Percentiles rank a stretch among this genome's conserved stretches.
Conservation (phyloP, 2,113 vertebrate species). For the Calidris pugnax region DNA sequence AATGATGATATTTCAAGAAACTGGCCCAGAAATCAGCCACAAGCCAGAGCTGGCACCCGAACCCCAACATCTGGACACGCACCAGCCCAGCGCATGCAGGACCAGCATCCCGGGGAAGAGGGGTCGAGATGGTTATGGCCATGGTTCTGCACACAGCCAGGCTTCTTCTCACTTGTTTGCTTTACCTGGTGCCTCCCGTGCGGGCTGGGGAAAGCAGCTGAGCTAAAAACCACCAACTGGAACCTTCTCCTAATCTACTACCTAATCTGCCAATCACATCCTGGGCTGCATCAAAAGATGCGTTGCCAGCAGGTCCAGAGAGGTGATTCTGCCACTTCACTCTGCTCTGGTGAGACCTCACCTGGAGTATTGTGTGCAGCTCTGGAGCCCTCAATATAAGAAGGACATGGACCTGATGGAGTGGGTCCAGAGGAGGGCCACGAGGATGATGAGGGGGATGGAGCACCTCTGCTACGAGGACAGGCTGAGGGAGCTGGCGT, state of each 20-base stretch:
- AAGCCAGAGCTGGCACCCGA: background rate
- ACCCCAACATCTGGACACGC: background rate
- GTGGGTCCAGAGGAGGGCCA: too few species aligned
- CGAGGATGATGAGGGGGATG: too few species aligned
- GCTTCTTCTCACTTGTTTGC: background rate
- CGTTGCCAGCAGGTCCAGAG: too few species aligned
- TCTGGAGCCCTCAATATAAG: too few species aligned
- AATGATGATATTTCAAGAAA: background rate
- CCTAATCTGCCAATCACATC: too few species aligned
- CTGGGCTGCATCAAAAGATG: too few species aligned
- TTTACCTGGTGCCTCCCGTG: background rate
- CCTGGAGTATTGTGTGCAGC: too few species aligned
- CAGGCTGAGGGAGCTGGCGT: too few species aligned
- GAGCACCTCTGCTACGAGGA: too few species aligned
- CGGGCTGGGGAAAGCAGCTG: rapidly evolving
- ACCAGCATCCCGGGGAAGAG: background rate
- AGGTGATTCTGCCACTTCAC: too few species aligned
- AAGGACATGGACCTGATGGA: too few species aligned
- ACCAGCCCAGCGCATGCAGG: background rate
- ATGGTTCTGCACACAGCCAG: background rate
- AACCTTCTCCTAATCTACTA: background rate
- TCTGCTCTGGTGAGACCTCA: too few species aligned
- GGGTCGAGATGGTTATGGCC: background rate
- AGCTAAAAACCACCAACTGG: background rate
- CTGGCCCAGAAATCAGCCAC: background rate